phyloP scores from a whole-genome alignment of 2,888 invertebrate genomes.

The Caenorhabditis panamensis region DNA sequence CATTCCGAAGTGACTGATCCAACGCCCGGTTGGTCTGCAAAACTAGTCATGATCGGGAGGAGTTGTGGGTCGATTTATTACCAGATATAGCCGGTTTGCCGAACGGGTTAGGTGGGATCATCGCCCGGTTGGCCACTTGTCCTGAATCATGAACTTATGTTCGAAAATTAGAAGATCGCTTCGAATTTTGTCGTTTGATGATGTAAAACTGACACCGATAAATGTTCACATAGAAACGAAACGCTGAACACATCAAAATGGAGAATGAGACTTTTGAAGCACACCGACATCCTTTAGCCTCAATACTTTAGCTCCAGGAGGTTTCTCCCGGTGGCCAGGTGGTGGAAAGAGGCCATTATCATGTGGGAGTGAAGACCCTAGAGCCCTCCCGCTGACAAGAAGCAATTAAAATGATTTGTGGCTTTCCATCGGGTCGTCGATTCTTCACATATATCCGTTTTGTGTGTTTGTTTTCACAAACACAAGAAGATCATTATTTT shows the following conservation, averaged over 20 bases:
- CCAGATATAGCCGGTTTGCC: constrained; percentile 39
- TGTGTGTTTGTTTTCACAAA: constrained; percentile 18
- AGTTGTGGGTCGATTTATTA: background rate
- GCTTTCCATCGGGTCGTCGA: constrained; percentile 19
- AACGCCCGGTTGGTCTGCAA: constrained; percentile 16
- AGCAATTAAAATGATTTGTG: constrained; percentile 29
- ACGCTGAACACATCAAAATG: background rate
- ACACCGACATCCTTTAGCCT: background rate
- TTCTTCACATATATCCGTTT: constrained; percentile 15
- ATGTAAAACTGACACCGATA: background rate
- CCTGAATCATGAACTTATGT: constrained; percentile 14
- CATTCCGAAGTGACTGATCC: constrained; percentile 64
- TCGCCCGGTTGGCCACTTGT: constrained; percentile 25
- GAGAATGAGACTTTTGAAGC: background rate
- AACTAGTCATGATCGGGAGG: background rate
- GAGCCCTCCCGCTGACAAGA: constrained; percentile 22
- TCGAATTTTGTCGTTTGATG: background rate
- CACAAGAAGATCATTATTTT: constrained; percentile 13
- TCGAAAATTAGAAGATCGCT: background rate
- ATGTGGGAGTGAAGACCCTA: background rate
- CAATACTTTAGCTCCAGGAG: background rate
- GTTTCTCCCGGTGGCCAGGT: background rate
- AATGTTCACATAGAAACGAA: constrained; percentile 23
- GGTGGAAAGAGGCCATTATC: constrained; percentile 17
- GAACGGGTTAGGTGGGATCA: constrained; percentile 54